Evolutionary conservation across 2,113 vertebrate species (phyloP).

Genomic region (Notechis scutatus): DNA sequence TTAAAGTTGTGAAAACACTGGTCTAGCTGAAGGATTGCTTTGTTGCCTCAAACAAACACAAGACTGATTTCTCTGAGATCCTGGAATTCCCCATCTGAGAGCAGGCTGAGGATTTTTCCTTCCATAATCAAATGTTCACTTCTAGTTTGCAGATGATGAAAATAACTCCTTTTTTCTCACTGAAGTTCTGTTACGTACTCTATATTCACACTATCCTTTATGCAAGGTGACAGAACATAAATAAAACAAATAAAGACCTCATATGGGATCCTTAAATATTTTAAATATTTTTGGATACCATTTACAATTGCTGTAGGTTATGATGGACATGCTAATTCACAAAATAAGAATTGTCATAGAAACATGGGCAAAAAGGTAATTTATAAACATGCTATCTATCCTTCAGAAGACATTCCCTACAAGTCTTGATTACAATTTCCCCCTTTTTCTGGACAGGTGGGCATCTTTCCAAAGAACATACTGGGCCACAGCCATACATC

Average conservation of each 20-base stretch:
- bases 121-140: background rate
- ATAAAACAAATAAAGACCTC: background rate
- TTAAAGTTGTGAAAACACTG: no score
- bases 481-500: background rate
- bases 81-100: background rate
- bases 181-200: background rate
- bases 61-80: background rate
- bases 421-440: no score
- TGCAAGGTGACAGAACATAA: background rate
- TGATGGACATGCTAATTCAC: no score
- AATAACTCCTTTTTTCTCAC: background rate
- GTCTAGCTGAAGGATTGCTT: background rate
- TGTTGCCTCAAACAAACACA: background rate
- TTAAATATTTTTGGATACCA: background rate
- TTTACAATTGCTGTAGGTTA: no score
- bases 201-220: background rate
- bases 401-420: no score
- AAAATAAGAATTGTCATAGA: no score
- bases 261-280: background rate
- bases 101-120: background rate
- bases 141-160: background rate
- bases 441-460: no score
- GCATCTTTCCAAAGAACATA: background rate
- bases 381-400: no score
- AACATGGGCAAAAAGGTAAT: no score